Conservation (phyloP, 1,140 invertebrate genomes). For the Zaprionus capensis region DNA sequence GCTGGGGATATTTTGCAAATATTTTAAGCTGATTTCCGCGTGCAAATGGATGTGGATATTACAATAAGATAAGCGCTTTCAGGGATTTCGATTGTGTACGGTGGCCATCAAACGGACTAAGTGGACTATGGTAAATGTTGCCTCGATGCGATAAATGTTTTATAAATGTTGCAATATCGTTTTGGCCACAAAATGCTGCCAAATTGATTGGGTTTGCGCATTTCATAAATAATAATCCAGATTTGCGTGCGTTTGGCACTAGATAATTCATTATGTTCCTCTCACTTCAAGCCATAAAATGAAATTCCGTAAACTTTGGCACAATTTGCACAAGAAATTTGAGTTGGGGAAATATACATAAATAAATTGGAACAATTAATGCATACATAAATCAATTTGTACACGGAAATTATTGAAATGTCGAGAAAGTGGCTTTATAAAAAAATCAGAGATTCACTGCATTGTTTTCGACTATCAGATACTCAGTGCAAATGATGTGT, state of each 20-base stretch:
- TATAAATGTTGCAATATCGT: constrained; percentile 36
- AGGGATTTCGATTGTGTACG: constrained; percentile 12
- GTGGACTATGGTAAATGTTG: constrained; percentile 26
- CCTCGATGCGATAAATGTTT: constrained; percentile 34
- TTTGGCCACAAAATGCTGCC: constrained; percentile 39
- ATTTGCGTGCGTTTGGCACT: constrained; percentile 18
- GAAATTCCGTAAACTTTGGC: background rate
- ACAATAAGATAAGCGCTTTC: constrained; percentile 64
- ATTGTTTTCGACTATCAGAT: background rate
- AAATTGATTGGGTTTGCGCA: constrained; percentile 37
- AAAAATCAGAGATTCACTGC: background rate
- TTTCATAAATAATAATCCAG: constrained; percentile 21
- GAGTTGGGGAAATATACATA: constrained; percentile 20
- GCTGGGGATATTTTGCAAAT: constrained; percentile 50
- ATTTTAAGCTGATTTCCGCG: constrained; percentile 77
- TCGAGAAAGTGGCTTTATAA: background rate
- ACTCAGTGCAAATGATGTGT: background rate
- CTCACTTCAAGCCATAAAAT: background rate
- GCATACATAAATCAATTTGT: constrained; percentile 64
- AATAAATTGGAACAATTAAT: constrained; percentile 65
- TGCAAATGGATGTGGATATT: constrained; percentile 64
- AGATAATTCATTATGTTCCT: background rate
- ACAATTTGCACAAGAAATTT: background rate
- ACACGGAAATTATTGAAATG: constrained; percentile 53
- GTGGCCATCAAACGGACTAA: constrained; percentile 40